Conservation (phyloP, 2,888 invertebrate genomes). For the Microchrysa polita region DNA sequence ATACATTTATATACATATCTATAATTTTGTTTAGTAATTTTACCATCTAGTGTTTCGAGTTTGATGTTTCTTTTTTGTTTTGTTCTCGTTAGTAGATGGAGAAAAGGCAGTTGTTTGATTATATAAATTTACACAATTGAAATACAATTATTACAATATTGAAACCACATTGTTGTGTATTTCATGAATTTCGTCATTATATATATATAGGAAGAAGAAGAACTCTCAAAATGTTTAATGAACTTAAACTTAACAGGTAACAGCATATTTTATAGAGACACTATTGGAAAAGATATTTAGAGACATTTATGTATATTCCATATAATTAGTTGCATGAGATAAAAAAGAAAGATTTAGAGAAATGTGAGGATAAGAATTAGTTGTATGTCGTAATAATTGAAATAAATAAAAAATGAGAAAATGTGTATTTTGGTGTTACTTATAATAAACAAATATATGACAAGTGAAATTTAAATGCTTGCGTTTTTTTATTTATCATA, state of each 20-base stretch:
- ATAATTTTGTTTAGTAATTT: neutral
- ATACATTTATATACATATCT: neutral
- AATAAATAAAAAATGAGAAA: neutral
- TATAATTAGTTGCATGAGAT: neutral
- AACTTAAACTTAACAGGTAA: neutral
- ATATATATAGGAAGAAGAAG: too few relatives aligned
- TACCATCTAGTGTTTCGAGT: neutral
- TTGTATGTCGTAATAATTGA: neutral
- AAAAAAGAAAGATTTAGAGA: neutral
- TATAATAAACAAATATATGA: conserved; percentile 5
- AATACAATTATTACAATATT: too few relatives aligned
- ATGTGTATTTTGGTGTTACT: conserved; percentile 4
- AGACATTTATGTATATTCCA: conserved; percentile 3
- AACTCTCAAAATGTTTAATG: neutral
- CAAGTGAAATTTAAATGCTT: neutral
- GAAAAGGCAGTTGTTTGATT: neutral
- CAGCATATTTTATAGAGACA: conserved; percentile 4
- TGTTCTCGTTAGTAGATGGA: too few relatives aligned
- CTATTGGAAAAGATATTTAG: neutral
- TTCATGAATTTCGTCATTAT: neutral
- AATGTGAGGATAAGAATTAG: neutral
- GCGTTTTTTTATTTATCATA: neutral
- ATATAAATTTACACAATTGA: neutral
- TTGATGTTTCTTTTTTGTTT: too few relatives aligned
- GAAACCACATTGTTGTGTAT: neutral